phyloP scores from a whole-genome alignment of 2,113 vertebrate species.

The Upupa epops region DNA sequence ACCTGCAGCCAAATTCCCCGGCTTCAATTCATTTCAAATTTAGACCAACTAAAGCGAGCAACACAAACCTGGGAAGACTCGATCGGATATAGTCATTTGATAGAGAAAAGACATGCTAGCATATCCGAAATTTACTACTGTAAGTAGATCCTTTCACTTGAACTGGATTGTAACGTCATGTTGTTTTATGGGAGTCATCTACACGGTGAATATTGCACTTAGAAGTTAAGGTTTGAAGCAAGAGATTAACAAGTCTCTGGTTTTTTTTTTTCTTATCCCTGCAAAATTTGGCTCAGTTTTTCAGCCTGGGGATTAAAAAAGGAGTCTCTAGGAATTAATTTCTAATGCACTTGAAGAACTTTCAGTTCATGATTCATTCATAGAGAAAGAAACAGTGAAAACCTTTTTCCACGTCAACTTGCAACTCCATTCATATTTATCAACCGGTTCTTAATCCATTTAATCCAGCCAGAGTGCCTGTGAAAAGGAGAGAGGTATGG shows the following conservation, averaged over 20 bases:
- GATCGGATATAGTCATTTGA: neutral
- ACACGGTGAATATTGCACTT: neutral
- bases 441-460: slow-evolving; percentile 46
- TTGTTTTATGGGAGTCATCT: neutral
- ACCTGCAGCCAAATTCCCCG: neutral
- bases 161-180: neutral
- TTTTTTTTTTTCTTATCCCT: neutral
- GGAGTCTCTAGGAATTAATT: slow-evolving; percentile 42
- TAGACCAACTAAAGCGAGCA: neutral
- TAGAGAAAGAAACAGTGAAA: slow-evolving; percentile 53
- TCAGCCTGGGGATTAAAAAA: neutral
- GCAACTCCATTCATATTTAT: slow-evolving; percentile 61
- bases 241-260: neutral
- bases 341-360: slow-evolving; percentile 53
- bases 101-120: neutral
- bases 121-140: neutral
- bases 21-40: neutral
- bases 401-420: slow-evolving; percentile 48
- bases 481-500: slow-evolving; percentile 57
- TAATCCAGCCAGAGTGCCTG: slow-evolving; percentile 61
- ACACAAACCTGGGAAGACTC: neutral
- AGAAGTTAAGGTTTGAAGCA: neutral
- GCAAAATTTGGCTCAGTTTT: neutral
- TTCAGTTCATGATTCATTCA: slow-evolving; percentile 53
- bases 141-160: neutral